Conservation (phyloP, 2,113 vertebrate genomes). For the Syrmaticus mikado region DNA sequence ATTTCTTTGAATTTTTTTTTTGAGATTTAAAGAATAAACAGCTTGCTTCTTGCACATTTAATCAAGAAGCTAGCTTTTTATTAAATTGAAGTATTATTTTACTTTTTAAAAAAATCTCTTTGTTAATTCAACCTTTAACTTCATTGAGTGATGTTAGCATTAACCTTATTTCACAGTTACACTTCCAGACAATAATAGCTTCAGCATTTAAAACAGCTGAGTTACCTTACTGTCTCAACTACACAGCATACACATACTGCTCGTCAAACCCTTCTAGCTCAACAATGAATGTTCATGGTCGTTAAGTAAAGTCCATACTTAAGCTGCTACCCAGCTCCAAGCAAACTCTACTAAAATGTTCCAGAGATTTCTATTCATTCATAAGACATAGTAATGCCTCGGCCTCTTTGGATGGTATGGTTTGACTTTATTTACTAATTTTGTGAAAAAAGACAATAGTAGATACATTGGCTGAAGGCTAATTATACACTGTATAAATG, state of each 20-base stretch:
- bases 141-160: neutral
- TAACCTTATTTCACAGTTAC: neutral
- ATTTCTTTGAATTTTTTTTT: neutral
- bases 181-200: neutral
- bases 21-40: neutral
- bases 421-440: neutral
- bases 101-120: neutral
- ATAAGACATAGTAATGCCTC: neutral
- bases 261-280: neutral
- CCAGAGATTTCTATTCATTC: neutral
- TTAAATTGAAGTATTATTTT: neutral
- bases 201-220: neutral
- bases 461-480: neutral
- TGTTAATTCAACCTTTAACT: neutral
- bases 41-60: neutral
- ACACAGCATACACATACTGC: neutral
- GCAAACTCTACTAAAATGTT: neutral
- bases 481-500: neutral
- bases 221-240: neutral
- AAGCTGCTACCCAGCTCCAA: neutral
- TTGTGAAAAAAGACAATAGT: neutral
- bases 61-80: neutral
- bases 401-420: neutral
- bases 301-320: neutral
- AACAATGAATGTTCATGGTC: neutral